Percentiles rank a stretch among this genome's conserved stretches.
phyloP scores from a whole-genome alignment of 2,888 invertebrate genomes.

The Caenorhabditis sp. region DNA sequence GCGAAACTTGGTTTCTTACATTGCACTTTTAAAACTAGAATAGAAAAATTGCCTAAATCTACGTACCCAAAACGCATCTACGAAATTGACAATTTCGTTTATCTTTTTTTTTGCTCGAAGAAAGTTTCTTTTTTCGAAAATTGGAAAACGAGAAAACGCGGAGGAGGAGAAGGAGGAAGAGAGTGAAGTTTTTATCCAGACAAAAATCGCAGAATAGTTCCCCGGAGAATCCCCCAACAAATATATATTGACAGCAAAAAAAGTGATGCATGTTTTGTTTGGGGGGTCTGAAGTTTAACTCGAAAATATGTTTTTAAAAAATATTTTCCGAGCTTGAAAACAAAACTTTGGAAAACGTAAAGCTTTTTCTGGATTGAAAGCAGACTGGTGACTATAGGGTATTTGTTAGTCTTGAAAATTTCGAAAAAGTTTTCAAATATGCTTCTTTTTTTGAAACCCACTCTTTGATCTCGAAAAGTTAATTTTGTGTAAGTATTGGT shows the following conservation, averaged over 20 bases:
- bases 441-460: too few species aligned
- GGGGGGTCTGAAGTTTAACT: background rate
- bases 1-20: background rate
- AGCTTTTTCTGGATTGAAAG: too few species aligned
- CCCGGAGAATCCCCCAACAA: background rate
- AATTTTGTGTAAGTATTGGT: too few species aligned
- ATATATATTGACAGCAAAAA: background rate
- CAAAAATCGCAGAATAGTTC: background rate
- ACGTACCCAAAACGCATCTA: background rate
- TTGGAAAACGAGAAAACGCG: background rate
- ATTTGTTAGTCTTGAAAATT: too few species aligned
- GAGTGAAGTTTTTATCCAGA: background rate
- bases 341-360: too few species aligned
- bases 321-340: too few species aligned
- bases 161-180: background rate
- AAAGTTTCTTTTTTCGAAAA: background rate
- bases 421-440: too few species aligned
- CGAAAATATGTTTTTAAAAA: too few species aligned
- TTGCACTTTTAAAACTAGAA: background rate
- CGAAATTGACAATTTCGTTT: slow-evolving; percentile 1
- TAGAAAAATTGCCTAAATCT: background rate
- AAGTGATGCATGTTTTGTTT: background rate
- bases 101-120: background rate
- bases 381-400: too few species aligned
- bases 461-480: too few species aligned